Evolutionary conservation across 1,140 invertebrate species (phyloP), one percentile per base, ranked within the genome.

Genomic region (Ceratoteleas bidentatus): DNA sequence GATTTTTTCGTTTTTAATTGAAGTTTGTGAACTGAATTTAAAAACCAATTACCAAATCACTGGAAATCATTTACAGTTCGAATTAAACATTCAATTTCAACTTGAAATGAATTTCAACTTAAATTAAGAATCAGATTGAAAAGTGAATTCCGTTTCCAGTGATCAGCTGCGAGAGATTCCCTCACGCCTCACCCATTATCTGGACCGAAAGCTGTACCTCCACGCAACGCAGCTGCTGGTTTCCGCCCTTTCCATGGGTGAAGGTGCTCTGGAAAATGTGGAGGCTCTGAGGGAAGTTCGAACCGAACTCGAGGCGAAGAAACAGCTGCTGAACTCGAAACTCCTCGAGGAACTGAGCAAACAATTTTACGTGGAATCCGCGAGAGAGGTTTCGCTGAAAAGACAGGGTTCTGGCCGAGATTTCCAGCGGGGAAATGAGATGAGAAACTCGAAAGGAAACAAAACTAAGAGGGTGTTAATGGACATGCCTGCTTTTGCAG

Each of bases 141-240:
- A 24, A 24, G 1, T 24, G 24, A 24, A 24, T 2, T 2, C 4
- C 4, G 24, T 14, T 90, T 92, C 10, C 86, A 96, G 96, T 64
- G 96, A 97, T 85, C 94, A 95, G 83, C 92, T 97, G 49, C 94
- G 94, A 75, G 94, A 96, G 87, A 95, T 97, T 40, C 96, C 96
- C 64, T 94, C 95, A 47, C 94, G 95, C 84, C 92, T 97, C 45
- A 94, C 94, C 75, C 93, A 92, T 65, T 94, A 94, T 83, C 91
- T 97, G 56, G 86, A 92, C 0, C 94, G 95, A 80, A 97, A 97
- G 79, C 94, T 97, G 66, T 98, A 97, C 91, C 91, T 98, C 47
- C 95, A 96, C 88, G 97, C 96, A n/a, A 97, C 97, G 50, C 93
- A 96, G 85, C 92, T 96, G 7, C 90, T 98, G 54, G 95, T 96